Evolutionary conservation across 2,888 invertebrate genomes (phyloP).

Genomic region (Capitulum mitella): DNA sequence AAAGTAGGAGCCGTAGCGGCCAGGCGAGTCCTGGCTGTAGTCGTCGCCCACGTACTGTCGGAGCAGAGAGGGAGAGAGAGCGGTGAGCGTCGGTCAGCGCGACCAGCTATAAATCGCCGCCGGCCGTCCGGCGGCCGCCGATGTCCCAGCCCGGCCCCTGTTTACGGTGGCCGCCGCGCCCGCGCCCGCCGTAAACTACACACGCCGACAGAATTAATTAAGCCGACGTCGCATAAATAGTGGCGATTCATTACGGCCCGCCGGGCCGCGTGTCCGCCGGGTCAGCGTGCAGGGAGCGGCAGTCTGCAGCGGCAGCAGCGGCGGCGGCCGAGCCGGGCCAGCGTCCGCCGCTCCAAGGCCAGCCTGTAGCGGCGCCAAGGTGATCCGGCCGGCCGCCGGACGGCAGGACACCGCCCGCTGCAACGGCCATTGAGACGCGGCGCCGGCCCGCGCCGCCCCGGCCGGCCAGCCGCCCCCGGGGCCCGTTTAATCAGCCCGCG

Average conservation of each 20-base stretch:
- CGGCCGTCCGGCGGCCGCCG: too few relatives aligned
- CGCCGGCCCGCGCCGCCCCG: background rate
- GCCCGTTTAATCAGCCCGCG: background rate
- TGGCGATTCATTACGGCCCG: background rate
- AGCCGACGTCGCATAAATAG: slow-evolving; percentile 18
- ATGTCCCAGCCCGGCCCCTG: background rate
- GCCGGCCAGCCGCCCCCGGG: background rate
- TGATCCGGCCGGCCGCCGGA: background rate
- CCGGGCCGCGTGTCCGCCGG: background rate
- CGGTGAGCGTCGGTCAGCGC: background rate
- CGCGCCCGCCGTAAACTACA: background rate
- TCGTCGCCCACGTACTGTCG: slow-evolving; percentile 9
- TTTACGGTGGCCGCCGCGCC: background rate
- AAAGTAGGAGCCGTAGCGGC: slow-evolving; percentile 7
- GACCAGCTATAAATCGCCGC: background rate
- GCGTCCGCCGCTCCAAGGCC: background rate
- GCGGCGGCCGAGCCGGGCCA: background rate
- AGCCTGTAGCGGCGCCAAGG: background rate
- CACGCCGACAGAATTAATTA: slow-evolving; percentile 24
- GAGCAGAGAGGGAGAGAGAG: background rate
- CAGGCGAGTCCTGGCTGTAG: background rate
- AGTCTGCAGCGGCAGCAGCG: background rate
- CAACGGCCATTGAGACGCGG: background rate
- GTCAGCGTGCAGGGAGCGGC: too few relatives aligned
- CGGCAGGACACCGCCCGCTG: too few relatives aligned